A percentile compares a stretch with the other conserved stretches of the same genome.
These are phyloP conservation scores for Melanotus villosus DNA, from an alignment of 2,888 invertebrate genomes.

Conservation along the genomic window DNA sequence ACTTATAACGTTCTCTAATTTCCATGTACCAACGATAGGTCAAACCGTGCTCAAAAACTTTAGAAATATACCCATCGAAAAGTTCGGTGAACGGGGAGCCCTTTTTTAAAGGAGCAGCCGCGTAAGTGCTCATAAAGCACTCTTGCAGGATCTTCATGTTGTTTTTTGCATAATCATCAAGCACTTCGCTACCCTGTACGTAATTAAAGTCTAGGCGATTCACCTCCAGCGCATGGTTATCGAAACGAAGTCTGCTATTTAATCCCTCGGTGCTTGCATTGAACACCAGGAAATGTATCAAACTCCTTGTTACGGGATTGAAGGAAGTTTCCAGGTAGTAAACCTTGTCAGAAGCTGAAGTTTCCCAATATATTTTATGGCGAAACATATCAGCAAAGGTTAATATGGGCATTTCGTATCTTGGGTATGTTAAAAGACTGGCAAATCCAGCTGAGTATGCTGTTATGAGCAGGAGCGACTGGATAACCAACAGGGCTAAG, in stretches of 20 bases:
- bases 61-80: slow-evolving; percentile 45
- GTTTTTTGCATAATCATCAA: slow-evolving; percentile 46
- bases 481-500: slow-evolving; percentile 19
- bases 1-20: background rate
- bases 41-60: slow-evolving; percentile 50
- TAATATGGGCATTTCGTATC: slow-evolving; percentile 28
- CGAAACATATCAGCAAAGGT: slow-evolving; percentile 49
- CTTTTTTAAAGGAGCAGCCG: slow-evolving; percentile 47
- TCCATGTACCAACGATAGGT: slow-evolving; percentile 48
- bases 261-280: background rate
- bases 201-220: background rate
- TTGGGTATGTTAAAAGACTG: slow-evolving; percentile 36
- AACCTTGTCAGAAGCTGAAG: background rate
- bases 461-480: slow-evolving; percentile 35
- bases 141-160: slow-evolving; percentile 46
- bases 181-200: slow-evolving; percentile 43
- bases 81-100: slow-evolving; percentile 51
- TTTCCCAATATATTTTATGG: slow-evolving; percentile 48
- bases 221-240: background rate
- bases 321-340: slow-evolving; percentile 26
- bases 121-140: slow-evolving; percentile 48
- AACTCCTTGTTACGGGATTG: slow-evolving; percentile 29
- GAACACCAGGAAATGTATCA: slow-evolving; percentile 8
- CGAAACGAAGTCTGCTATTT: background rate
- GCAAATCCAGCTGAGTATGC: slow-evolving; percentile 42